Base-by-base conservation (phyloP, 2,113 vertebrate species). In the Gambusia holbrooki region DNA sequence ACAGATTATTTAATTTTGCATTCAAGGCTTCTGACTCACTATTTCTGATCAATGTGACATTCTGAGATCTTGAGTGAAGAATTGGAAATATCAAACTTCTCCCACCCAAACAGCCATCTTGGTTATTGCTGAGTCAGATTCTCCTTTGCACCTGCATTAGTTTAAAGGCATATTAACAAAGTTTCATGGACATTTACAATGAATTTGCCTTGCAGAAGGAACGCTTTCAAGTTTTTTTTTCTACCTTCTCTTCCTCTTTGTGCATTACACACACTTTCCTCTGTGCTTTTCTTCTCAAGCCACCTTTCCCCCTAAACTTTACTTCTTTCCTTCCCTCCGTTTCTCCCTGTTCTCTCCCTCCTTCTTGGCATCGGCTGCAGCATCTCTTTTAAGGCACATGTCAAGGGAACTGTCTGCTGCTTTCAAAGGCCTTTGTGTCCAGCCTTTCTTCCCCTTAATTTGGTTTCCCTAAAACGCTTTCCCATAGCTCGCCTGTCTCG, bases 401-500 rank as follows among this genome's bases (percentile, higher is more conserved):
- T 94, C 92, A 94, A 90, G 92, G 88, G 92, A 94, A 92, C 93
- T 94, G 93, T 94, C 93, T 93, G 92, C 89, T 40, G 58, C 79
- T 88, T 87, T 93, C 91, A 93, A 94, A 93, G 89, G 90, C 92
- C 84, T 93, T 93, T 93, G 93, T 94, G 87, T 90, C 87, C 79
- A 12, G 76, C 86, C 90, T 91, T 94, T 94, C 91, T 94, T 92
- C 81, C 82, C 89, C 87, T 89, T 92, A 91, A 92, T 93, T 94
- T 89, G 92, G 90, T 93, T 92, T 93, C 89, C 86, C 90, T 88
- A 85, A 92, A 93, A 93, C 91, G 86, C 91, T 94, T 93, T 94
- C 93, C 92, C 93, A 94, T 93, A 93, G 90, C 92, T 72, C 76
- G 84, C 92, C 88, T 63, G 90, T 93, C 92, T 92, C 90, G 85